Base-by-base conservation (phyloP, 2,113 vertebrate genomes). In the Lepus americanus region DNA sequence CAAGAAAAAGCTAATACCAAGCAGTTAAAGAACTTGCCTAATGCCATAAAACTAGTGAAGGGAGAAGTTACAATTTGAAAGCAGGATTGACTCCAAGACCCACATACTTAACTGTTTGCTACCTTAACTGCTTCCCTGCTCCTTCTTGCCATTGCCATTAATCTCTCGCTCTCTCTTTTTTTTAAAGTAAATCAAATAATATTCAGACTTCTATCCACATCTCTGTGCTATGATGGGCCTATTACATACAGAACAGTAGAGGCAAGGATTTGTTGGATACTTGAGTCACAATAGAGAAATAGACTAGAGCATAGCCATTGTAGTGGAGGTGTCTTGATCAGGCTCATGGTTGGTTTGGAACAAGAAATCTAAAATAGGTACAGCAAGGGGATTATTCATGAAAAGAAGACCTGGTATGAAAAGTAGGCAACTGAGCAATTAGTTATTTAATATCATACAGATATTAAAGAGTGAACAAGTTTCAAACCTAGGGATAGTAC, bases 21-120 rank as follows among this genome's bases (percentile, higher is more conserved):
- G 17, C 74, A 70, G 16, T 22, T 39, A 70, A 88, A 70, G 8
- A 73, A 64, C 29, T 59, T 89, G 49, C 9, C 23, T 55, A 77
- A n/a, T 70, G 20, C 27, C 31, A 83, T 87, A 70, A 90, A 93
- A 89, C 55, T 89, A 77, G 29, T 73, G 73, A 88, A 93, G 33
- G 19, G 17, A 49, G 9, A 94, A 78, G 5, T 72, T 85, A 76
- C n/a, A 93, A 87, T 83, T 86, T 80, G 59, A 87, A 73, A 92
- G 39, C 23, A 85, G 31, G 23, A 83, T 69, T 79, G 64, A 89
- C 29, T 92, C 12, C 31, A 86, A 13, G 55, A 6, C 4, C 10
- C 49, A 49, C 10, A 79, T 63, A 20, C 5, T 83, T 79, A 95
- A 53, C 19, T 92, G 33, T 49, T 19, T 92, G 33, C 55, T 79